These are phyloP conservation scores for Pyrochroa serraticornis DNA, from an alignment of 2,888 invertebrate species.

Conservation along the genomic window DNA sequence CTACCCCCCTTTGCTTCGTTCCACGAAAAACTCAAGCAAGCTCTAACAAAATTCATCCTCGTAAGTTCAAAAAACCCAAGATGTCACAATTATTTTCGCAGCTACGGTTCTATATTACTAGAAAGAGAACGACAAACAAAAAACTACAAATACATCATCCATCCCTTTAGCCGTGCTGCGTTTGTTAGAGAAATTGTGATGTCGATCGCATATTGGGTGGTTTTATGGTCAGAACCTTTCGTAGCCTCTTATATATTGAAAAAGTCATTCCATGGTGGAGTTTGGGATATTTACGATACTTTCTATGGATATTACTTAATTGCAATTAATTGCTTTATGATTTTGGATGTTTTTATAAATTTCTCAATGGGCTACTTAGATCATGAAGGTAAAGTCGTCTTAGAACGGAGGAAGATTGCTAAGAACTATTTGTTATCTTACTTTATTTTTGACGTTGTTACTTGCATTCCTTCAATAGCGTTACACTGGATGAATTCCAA, in stretches of 20 bases:
- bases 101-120: constrained; percentile 2
- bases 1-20: no score
- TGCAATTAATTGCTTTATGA: constrained; percentile 1
- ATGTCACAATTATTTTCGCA: constrained; percentile 8
- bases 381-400: constrained; percentile 30
- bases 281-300: no score
- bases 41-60: no score
- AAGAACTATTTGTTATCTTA: constrained; percentile 32
- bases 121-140: constrained; percentile 2
- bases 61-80: no score
- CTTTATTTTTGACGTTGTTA: constrained; percentile 32
- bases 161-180: constrained; percentile 38
- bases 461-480: not conserved
- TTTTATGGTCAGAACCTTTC: no score
- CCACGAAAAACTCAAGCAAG: no score
- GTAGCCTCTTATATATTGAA: no score
- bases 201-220: no score
- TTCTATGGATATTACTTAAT: no score
- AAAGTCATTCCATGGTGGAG: no score
- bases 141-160: constrained; percentile 31
- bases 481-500: not conserved
- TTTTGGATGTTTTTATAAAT: constrained; percentile 22
- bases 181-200: constrained; percentile 26
- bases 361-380: constrained; percentile 33
- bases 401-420: constrained; percentile 28